Conservation (phyloP, 2,888 invertebrate species). For the Dromius quadrimaculatus region DNA sequence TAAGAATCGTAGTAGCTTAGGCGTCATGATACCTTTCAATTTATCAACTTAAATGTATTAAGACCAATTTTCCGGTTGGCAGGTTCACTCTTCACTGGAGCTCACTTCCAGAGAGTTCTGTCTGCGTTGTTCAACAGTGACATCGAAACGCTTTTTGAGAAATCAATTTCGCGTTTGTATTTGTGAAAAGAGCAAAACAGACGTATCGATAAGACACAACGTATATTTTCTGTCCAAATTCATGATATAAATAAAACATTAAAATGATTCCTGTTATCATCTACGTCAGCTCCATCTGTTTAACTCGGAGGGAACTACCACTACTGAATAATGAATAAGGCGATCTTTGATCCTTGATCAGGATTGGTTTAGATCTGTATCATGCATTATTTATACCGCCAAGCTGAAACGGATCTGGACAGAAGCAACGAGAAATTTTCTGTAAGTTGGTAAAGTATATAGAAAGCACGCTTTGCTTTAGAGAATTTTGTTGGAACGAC, state of each 20-base stretch:
- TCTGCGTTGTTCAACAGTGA: neutral
- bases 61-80: constrained; percentile 22
- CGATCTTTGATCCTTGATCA: constrained; percentile 21
- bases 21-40: constrained; percentile 19
- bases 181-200: too few species aligned
- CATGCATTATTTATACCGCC: constrained; percentile 26
- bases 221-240: too few species aligned
- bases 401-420: neutral
- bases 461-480: too few species aligned
- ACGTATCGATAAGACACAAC: too few species aligned
- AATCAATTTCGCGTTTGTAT: constrained; percentile 19
- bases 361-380: constrained; percentile 17
- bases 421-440: too few species aligned
- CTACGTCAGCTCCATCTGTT: constrained; percentile 11
- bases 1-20: too few species aligned
- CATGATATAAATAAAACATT: too few species aligned
- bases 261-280: too few species aligned
- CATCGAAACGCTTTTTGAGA: constrained; percentile 28
- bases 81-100: neutral
- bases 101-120: neutral
- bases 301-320: neutral
- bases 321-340: constrained; percentile 27
- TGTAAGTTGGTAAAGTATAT: too few species aligned
- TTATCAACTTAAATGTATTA: constrained; percentile 36
- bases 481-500: too few species aligned